These are phyloP conservation scores for Rhegmatorhina hoffmannsi DNA, from an alignment of 2,113 vertebrate species.

Conservation along the genomic window DNA sequence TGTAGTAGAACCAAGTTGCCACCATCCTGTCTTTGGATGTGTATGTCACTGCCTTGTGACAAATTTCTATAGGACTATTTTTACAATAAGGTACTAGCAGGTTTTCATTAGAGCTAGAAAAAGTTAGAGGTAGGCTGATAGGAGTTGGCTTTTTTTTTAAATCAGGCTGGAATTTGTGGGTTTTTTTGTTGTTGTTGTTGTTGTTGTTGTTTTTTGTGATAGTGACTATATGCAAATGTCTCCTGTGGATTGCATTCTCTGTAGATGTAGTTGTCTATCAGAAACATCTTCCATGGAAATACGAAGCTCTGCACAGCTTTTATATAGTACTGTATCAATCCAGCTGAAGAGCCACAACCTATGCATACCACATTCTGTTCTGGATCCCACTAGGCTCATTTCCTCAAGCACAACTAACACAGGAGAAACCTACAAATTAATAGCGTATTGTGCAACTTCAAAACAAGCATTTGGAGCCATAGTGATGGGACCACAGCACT, in stretches of 20 bases:
- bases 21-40: not conserved
- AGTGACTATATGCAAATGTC: not conserved
- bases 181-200: no score
- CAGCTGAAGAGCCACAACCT: not conserved
- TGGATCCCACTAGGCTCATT: not conserved
- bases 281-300: not conserved
- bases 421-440: not conserved
- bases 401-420: not conserved
- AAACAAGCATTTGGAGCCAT: not conserved
- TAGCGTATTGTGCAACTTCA: not conserved
- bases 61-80: not conserved
- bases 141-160: not conserved
- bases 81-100: not conserved
- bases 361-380: accelerated
- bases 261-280: not conserved
- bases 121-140: not conserved
- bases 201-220: not conserved
- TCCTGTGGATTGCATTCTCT: not conserved
- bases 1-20: not conserved
- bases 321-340: not conserved
- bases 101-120: not conserved
- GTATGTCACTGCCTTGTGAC: not conserved
- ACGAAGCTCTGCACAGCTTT: not conserved
- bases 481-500: not conserved
- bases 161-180: not conserved